phyloP scores from a whole-genome alignment of 2,888 invertebrate species.

The Drosophila aldrichi region DNA sequence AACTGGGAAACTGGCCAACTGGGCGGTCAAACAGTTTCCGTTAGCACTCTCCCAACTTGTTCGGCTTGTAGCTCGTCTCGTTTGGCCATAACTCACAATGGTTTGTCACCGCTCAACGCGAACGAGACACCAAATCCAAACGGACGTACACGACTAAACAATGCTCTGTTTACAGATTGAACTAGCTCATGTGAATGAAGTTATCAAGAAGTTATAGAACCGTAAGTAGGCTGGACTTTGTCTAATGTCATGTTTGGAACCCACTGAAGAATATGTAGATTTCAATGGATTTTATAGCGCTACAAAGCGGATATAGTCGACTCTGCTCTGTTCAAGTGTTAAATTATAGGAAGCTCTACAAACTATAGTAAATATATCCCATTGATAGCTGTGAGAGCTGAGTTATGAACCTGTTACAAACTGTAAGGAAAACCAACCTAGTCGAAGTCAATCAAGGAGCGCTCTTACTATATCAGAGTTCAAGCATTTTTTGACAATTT shows the following conservation, averaged over 20 bases:
- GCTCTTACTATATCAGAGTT: too few species aligned
- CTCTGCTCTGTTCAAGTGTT: too few species aligned
- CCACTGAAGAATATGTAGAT: too few species aligned
- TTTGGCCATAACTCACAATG: slow-evolving; percentile 43
- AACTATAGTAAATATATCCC: not conserved
- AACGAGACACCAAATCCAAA: not conserved
- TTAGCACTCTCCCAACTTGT: slow-evolving; percentile 61
- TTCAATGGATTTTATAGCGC: too few species aligned
- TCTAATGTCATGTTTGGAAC: too few species aligned
- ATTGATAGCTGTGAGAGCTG: not conserved
- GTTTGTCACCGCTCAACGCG: slow-evolving; percentile 5
- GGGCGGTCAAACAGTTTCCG: slow-evolving; percentile 66
- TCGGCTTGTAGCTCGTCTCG: slow-evolving; percentile 57
- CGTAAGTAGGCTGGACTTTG: too few species aligned
- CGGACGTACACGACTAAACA: not conserved
- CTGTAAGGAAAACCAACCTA: not conserved
- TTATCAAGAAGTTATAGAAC: too few species aligned
- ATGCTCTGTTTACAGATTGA: not conserved
- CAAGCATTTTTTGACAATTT: too few species aligned
- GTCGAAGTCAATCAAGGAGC: not conserved
- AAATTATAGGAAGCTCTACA: not conserved
- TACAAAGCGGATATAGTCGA: not conserved
- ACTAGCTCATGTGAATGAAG: not conserved
- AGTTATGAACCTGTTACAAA: not conserved
- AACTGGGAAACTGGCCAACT: slow-evolving; percentile 55